Evolutionary conservation across 2,888 invertebrate species (phyloP).

Genomic region (Opisthograptis luteolata): DNA sequence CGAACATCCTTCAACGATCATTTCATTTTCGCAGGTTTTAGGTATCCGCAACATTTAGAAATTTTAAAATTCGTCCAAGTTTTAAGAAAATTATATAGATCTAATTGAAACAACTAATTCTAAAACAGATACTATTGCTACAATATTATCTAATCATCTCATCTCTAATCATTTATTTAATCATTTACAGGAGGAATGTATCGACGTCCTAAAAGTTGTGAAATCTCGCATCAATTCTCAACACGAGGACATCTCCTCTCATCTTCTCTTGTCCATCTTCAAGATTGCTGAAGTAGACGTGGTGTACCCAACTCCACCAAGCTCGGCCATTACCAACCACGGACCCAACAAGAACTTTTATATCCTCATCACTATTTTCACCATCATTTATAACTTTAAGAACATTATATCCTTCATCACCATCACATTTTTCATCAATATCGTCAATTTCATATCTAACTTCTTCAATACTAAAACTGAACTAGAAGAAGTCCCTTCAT

Average conservation of each 20-base stretch:
- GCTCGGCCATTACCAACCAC: conserved; percentile 71
- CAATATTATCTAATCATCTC: too few relatives aligned
- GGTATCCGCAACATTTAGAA: too few relatives aligned
- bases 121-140: too few relatives aligned
- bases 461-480: conserved; percentile 58
- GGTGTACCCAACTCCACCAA: conserved; percentile 88
- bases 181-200: conserved; percentile 91
- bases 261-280: conserved; percentile 94
- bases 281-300: conserved; percentile 97
- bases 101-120: too few relatives aligned
- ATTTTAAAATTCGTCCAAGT: too few relatives aligned
- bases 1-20: too few relatives aligned
- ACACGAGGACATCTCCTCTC: conserved; percentile 93
- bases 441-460: conserved; percentile 73
- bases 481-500: conserved; percentile 40
- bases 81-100: too few relatives aligned
- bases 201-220: conserved; percentile 90
- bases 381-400: conserved; percentile 59
- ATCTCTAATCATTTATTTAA: neutral
- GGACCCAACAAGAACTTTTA: conserved; percentile 59
- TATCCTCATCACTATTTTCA: conserved; percentile 59
- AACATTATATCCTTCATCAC: conserved; percentile 43
- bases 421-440: conserved; percentile 47
- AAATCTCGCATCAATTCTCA: conserved; percentile 94
- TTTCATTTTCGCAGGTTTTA: too few relatives aligned